Evolutionary conservation across 2,797 vertebrate species (phyloP).

Genomic region (Craterocephalus amniculus): DNA sequence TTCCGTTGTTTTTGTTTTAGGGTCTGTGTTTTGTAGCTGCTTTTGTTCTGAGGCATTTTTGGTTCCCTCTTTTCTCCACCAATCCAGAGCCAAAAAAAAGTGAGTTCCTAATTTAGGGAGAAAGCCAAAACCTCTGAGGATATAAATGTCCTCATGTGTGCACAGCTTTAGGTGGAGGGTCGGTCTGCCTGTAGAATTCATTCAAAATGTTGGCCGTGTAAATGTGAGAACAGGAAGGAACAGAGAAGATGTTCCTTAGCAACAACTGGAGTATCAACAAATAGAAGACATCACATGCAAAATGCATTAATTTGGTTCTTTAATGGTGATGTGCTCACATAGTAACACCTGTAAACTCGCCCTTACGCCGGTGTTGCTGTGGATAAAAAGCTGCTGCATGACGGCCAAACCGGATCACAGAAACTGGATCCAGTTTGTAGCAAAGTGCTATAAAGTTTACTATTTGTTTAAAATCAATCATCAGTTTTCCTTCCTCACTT

Average conservation of each 20-base stretch:
- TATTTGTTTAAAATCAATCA: background rate
- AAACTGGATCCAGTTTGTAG: background rate
- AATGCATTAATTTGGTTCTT: background rate
- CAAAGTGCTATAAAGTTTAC: background rate
- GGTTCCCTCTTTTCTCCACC: too few relatives aligned
- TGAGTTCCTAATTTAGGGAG: background rate
- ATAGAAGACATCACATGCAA: background rate
- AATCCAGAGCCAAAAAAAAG: background rate
- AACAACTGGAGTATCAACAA: slow-evolving; percentile 15
- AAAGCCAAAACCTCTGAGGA: background rate
- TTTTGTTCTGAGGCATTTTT: background rate
- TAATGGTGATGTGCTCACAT: background rate
- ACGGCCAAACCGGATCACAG: background rate
- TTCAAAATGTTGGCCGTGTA: slow-evolving; percentile 6
- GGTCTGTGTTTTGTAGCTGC: background rate
- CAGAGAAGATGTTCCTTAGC: slow-evolving; percentile 35
- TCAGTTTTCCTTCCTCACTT: background rate
- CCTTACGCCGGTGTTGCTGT: background rate
- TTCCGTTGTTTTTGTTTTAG: too few relatives aligned
- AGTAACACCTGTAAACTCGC: background rate
- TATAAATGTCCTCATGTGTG: background rate
- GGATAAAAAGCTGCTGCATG: background rate
- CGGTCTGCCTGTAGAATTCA: too few relatives aligned
- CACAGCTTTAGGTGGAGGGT: background rate
- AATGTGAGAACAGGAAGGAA: slow-evolving; percentile 17